A percentile compares a stretch with the other conserved stretches of the same genome.
Evolutionary conservation across 2,797 vertebrate species (phyloP).

Genomic region (Intellagama lesueurii): DNA sequence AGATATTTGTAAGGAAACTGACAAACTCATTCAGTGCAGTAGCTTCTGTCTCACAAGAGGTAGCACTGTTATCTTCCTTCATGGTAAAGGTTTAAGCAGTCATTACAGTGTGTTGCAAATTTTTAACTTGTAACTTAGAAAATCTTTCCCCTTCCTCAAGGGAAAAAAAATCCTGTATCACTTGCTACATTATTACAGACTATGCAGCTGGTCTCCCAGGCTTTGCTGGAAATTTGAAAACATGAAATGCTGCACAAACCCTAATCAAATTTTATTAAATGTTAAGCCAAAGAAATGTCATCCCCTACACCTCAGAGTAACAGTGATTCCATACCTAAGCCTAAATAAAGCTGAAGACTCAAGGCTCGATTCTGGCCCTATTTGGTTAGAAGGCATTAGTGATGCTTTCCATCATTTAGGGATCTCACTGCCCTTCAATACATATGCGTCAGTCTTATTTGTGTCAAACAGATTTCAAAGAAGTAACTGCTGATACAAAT

Average conservation of each 20-base stretch:
- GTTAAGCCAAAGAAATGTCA: constrained; percentile 74
- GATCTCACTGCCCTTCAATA: constrained; percentile 38
- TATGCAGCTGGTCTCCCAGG: constrained; percentile 76
- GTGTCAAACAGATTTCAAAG: constrained; percentile 46
- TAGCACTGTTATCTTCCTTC: constrained; percentile 71
- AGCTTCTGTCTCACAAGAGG: constrained; percentile 66
- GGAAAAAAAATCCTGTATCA: constrained; percentile 71
- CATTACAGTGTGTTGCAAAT: constrained; percentile 79
- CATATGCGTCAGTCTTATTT: constrained; percentile 51
- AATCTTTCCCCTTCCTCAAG: constrained; percentile 72
- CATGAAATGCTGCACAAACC: constrained; percentile 70
- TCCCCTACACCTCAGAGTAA: constrained; percentile 56
- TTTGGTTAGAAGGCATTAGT: constrained; percentile 49
- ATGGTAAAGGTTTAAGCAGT: constrained; percentile 76
- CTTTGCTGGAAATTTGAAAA: constrained; percentile 75
- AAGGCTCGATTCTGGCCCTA: constrained; percentile 53
- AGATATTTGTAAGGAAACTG: constrained; percentile 66
- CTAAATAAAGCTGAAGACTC: constrained; percentile 68
- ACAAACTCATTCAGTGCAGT: constrained; percentile 67
- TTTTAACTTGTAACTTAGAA: constrained; percentile 78
- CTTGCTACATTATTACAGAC: constrained; percentile 80
- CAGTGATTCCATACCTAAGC: constrained; percentile 52
- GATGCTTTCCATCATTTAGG: constrained; percentile 46
- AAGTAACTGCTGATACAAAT: constrained; percentile 50
- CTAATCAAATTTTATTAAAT: constrained; percentile 76